Evolutionary conservation across 2,888 invertebrate species (phyloP).

Genomic region (Drosophila aldrichi): DNA sequence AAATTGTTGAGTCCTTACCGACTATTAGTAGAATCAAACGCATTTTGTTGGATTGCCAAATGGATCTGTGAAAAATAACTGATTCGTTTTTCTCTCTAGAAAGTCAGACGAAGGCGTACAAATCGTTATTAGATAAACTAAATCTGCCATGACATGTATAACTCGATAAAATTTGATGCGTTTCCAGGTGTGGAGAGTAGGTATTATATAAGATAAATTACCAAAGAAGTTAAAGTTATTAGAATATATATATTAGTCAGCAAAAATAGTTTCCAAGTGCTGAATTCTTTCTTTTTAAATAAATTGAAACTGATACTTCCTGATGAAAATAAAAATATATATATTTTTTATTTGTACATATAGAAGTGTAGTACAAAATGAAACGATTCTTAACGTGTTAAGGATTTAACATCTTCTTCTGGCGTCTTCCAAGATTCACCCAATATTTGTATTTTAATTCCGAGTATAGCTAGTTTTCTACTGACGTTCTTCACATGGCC

Average conservation of each 20-base stretch:
- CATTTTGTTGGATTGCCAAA: background rate
- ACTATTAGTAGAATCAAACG: conserved; percentile 5
- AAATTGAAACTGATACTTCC: background rate
- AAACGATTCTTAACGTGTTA: too few species aligned
- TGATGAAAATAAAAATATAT: background rate
- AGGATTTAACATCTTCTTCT: too few species aligned
- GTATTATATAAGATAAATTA: too few species aligned
- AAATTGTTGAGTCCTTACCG: conserved; percentile 3
- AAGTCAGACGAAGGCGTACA: background rate
- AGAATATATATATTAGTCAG: too few species aligned
- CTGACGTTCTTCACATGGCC: background rate
- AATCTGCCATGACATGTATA: background rate
- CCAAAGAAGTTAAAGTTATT: too few species aligned
- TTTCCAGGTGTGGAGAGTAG: too few species aligned
- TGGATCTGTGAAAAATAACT: background rate
- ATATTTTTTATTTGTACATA: background rate
- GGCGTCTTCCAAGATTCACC: background rate
- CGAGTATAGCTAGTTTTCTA: background rate
- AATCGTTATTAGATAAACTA: conserved; percentile 7
- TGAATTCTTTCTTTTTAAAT: background rate
- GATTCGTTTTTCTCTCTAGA: too few species aligned
- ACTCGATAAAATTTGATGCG: too few species aligned
- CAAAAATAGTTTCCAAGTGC: too few species aligned
- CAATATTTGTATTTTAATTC: background rate
- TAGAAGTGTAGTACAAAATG: too few species aligned